Percentiles rank a stretch among this genome's conserved stretches.
phyloP scores from a whole-genome alignment of 2,113 vertebrate species.

The Tamias sibiricus region DNA sequence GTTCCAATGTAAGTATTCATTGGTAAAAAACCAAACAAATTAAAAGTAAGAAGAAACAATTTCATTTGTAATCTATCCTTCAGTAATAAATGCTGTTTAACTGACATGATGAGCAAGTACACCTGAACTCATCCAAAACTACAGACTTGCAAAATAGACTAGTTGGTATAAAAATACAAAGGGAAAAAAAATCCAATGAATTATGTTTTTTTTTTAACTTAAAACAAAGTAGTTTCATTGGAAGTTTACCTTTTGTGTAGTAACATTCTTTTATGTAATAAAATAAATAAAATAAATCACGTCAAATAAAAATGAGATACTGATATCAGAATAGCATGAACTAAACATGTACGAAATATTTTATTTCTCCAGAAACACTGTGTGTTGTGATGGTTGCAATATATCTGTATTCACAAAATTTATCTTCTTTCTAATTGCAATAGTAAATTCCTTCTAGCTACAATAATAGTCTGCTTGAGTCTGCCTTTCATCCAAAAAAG shows the following conservation, averaged over 20 bases:
- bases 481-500: slow-evolving; percentile 79
- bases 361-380: slow-evolving; percentile 6
- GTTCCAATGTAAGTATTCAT: background rate
- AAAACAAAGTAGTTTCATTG: background rate
- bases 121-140: background rate
- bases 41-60: background rate
- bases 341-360: slow-evolving; percentile 20
- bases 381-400: background rate
- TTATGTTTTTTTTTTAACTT: background rate
- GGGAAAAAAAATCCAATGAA: background rate
- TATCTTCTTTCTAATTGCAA: slow-evolving; percentile 57
- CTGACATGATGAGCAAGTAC: background rate
- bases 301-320: background rate
- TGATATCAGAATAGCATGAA: background rate
- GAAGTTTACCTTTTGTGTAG: background rate
- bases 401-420: slow-evolving; percentile 26
- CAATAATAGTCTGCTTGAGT: slow-evolving; percentile 61
- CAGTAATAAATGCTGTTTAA: background rate
- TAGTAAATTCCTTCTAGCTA: slow-evolving; percentile 65
- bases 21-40: background rate
- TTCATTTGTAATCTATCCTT: background rate
- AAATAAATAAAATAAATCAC: slow-evolving; percentile 25
- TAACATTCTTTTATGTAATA: background rate
- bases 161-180: background rate
- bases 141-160: background rate